Percentiles rank a stretch among this genome's conserved stretches.
Conservation (phyloP, 2,888 invertebrate genomes). For the Agonopterix subpropinquella region DNA sequence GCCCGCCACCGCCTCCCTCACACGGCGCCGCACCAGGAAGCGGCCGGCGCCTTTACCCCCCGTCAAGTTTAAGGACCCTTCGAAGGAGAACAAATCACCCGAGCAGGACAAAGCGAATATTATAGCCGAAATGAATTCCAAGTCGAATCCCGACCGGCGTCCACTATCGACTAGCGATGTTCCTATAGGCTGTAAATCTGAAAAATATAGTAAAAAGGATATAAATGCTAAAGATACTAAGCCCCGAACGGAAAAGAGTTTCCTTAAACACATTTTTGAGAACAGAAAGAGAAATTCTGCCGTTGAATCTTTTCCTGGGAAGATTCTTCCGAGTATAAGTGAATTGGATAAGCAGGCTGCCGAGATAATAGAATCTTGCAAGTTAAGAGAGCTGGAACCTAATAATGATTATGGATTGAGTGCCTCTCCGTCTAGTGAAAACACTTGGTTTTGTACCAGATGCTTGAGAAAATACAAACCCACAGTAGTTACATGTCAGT, state of each 20-base stretch:
- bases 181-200: conserved; percentile 29
- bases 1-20: conserved; percentile 49
- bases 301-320: conserved; percentile 57
- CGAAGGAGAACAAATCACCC: conserved; percentile 24
- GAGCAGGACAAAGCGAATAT: conserved; percentile 8
- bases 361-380: conserved; percentile 79
- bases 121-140: conserved; percentile 30
- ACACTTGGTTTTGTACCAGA: conserved; percentile 49
- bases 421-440: conserved; percentile 1
- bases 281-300: conserved; percentile 54
- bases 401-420: conserved; percentile 20
- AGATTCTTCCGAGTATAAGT: conserved; percentile 83
- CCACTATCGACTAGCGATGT: conserved; percentile 16
- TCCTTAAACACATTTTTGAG: conserved; percentile 70
- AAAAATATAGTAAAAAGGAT: conserved; percentile 44
- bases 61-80: conserved; percentile 16
- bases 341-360: conserved; percentile 87
- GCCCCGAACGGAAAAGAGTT: conserved; percentile 67
- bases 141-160: conserved; percentile 12
- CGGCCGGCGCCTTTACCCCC: conserved; percentile 76
- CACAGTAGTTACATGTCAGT: conserved; percentile 40
- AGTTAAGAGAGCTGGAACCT: conserved; percentile 37
- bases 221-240: conserved; percentile 37
- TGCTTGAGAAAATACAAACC: conserved; percentile 54
- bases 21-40: conserved; percentile 45